Evolutionary conservation across 53 echinoderm and acorn worm species (phyloP).

Genomic region (Echinarachnius parma): DNA sequence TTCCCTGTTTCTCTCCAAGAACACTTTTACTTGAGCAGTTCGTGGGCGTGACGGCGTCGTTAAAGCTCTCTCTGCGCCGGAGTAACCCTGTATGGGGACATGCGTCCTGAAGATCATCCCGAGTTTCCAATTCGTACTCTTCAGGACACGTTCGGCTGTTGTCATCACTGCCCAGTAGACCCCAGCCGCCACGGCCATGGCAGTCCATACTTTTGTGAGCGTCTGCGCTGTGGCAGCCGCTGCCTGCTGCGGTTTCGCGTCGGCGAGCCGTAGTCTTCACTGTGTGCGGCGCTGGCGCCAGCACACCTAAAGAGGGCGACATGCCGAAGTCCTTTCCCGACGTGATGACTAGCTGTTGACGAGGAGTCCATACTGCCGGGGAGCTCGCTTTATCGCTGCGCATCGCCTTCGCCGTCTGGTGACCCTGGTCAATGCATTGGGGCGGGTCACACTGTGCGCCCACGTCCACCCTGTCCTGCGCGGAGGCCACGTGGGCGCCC

Average conservation of each 20-base stretch:
- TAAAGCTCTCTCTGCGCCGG: conserved; percentile 46
- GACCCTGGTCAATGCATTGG: neutral
- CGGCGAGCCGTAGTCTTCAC: conserved; percentile 30
- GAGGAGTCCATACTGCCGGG: conserved; percentile 54
- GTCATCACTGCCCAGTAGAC: conserved; percentile 64
- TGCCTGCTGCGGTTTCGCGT: conserved; percentile 7
- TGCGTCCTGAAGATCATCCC: conserved; percentile 51
- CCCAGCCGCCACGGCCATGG: conserved; percentile 79
- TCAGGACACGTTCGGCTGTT: conserved; percentile 58
- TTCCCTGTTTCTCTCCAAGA: conserved; percentile 27
- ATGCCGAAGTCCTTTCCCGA: conserved; percentile 25
- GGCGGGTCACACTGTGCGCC: conserved; percentile 35
- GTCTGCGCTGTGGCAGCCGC: conserved; percentile 49
- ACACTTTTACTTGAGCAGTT: conserved; percentile 8
- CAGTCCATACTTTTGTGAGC: conserved; percentile 68
- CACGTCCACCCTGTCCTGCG: conserved; percentile 17
- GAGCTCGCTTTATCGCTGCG: conserved; percentile 13
- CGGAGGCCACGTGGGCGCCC: conserved; percentile 63
- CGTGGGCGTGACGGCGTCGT: conserved; percentile 36
- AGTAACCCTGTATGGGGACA: conserved; percentile 70
- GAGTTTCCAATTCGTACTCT: conserved; percentile 88
- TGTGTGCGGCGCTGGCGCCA: conserved; percentile 16
- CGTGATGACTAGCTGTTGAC: conserved; percentile 22
- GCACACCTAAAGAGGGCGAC: conserved; percentile 58
- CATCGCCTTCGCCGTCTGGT: neutral